Evolutionary conservation across 2,113 vertebrate species (phyloP).

Genomic region (Sinocyclocheilus maitianheensis): DNA sequence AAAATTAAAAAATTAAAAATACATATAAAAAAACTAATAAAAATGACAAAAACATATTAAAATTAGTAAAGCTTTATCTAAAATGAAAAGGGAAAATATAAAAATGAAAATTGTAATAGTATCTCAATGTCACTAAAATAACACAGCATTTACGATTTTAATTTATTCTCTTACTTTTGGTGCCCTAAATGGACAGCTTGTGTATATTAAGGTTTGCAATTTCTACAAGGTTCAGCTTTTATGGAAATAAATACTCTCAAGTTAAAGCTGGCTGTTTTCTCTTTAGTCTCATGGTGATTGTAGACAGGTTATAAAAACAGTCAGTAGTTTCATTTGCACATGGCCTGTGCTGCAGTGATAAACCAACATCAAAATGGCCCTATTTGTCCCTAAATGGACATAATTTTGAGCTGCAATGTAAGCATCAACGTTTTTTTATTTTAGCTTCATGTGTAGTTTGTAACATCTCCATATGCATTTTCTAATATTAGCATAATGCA

Average conservation of each 20-base stretch:
- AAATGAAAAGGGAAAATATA: neutral
- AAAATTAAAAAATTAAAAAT: too few relatives aligned
- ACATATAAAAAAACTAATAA: neutral
- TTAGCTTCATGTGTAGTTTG: conserved; percentile 1
- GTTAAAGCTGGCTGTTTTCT: neutral
- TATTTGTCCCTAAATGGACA: neutral
- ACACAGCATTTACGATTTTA: neutral
- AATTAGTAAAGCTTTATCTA: neutral
- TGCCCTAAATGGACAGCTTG: neutral
- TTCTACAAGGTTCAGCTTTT: neutral
- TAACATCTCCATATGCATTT: neutral
- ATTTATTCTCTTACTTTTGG: neutral
- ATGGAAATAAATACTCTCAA: conserved; percentile 3
- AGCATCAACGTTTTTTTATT: neutral
- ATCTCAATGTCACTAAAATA: neutral
- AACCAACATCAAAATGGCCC: neutral
- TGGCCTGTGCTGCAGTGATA: neutral
- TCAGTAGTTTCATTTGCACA: neutral
- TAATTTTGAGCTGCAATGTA: neutral
- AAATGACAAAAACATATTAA: neutral
- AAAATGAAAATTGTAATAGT: neutral
- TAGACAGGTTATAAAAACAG: neutral
- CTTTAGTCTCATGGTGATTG: neutral
- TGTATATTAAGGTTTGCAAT: neutral
- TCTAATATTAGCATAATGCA: neutral